Percentiles rank a stretch among this genome's conserved stretches.
Evolutionary conservation across 2,797 vertebrate genomes (phyloP).

Genomic region (Apodemus agrarius): DNA sequence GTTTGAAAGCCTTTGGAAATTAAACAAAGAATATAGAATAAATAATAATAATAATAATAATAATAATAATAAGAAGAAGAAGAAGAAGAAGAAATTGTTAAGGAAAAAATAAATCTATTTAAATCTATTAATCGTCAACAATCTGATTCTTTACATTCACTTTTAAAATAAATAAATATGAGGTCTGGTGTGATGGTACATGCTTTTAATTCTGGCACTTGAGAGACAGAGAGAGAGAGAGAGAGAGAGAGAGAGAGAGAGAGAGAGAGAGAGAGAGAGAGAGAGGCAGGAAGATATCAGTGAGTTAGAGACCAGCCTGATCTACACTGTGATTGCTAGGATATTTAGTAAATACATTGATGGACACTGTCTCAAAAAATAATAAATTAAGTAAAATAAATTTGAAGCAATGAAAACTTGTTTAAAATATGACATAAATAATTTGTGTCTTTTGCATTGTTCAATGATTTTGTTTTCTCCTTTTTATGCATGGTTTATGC

Average conservation of each 20-base stretch:
- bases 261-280: too few relatives aligned
- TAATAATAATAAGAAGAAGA: too few relatives aligned
- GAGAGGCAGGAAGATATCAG: neutral
- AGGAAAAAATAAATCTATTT: too few relatives aligned
- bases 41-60: too few relatives aligned
- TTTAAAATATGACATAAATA: neutral
- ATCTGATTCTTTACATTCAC: neutral
- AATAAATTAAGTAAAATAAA: neutral
- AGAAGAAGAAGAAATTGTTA: too few relatives aligned
- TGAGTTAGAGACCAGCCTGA: neutral
- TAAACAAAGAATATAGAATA: too few relatives aligned
- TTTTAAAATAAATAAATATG: conserved; percentile 2
- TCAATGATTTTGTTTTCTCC: neutral
- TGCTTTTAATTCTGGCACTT: neutral
- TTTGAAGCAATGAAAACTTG: conserved; percentile 15
- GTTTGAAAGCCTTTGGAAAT: too few relatives aligned
- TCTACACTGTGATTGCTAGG: too few relatives aligned
- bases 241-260: too few relatives aligned
- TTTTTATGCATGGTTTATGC: neutral
- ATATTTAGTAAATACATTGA: neutral
- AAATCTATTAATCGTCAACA: too few relatives aligned
- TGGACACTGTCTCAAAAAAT: neutral
- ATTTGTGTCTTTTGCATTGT: neutral
- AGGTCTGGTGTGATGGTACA: neutral
- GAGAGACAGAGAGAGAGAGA: neutral